A percentile compares a stretch with the other conserved stretches of the same genome.
phyloP scores from a whole-genome alignment of 1,140 invertebrate genomes.

The Patella vulgata region DNA sequence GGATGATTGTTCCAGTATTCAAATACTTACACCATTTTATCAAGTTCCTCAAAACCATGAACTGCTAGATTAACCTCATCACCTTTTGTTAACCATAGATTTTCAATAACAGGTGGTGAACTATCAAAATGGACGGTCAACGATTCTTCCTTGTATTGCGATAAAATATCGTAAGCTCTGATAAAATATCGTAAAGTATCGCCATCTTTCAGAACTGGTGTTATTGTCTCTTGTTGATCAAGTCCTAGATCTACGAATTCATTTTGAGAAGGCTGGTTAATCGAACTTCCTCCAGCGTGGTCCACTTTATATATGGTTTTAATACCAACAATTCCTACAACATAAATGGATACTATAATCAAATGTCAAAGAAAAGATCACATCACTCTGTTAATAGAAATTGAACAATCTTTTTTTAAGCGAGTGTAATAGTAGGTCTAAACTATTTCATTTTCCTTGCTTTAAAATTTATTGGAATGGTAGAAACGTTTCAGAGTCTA shows the following conservation, averaged over 20 bases:
- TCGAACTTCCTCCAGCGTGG: slow-evolving; percentile 8
- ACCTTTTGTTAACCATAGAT: slow-evolving; percentile 40
- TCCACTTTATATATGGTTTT: slow-evolving; percentile 7
- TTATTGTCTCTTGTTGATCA: slow-evolving; percentile 1
- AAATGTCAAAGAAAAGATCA: neutral
- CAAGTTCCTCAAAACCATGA: slow-evolving; percentile 28
- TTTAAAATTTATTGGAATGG: no score
- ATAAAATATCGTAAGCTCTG: slow-evolving; percentile 19
- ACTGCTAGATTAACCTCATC: slow-evolving; percentile 23
- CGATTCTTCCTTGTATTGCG: slow-evolving; percentile 22
- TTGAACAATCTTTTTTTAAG: no score
- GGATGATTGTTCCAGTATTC: neutral
- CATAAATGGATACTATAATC: no score
- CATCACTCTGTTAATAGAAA: no score
- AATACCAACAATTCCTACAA: slow-evolving; percentile 14
- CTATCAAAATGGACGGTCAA: slow-evolving; percentile 30
- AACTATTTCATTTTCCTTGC: no score
- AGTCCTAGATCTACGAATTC: neutral
- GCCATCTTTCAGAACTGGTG: slow-evolving; percentile 15
- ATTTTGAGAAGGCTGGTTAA: neutral
- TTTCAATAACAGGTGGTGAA: slow-evolving; percentile 35
- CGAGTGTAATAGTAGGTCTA: no score
- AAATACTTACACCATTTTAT: slow-evolving; percentile 34
- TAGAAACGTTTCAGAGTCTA: no score
- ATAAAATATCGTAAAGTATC: slow-evolving; percentile 24